Evolutionary conservation across 2,888 invertebrate genomes (phyloP).

Genomic region (Trachelus troglodyta): DNA sequence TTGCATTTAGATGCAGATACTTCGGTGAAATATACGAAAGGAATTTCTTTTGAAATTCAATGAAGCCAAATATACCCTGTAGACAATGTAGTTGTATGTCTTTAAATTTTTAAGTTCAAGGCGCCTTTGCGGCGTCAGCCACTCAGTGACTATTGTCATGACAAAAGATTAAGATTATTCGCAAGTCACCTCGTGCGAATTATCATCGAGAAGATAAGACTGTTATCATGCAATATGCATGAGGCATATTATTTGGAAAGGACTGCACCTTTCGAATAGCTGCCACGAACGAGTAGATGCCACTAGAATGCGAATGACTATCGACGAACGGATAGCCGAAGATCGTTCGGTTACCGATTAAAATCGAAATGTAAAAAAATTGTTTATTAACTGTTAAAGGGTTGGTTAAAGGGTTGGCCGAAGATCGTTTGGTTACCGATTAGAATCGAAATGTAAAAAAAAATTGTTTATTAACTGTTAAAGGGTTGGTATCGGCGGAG

Average conservation of each 20-base stretch:
- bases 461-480: too few species aligned
- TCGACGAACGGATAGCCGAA: not conserved
- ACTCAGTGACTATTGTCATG: not conserved
- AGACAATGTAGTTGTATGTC: not conserved
- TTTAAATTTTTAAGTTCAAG: not conserved
- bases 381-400: not conserved
- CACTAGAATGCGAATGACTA: not conserved
- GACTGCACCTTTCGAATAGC: not conserved
- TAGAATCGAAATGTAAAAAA: not conserved
- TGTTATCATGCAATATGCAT: not conserved
- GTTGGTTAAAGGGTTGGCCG: too few species aligned
- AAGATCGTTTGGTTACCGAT: not conserved
- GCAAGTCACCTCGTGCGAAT: not conserved
- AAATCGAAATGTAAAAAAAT: not conserved
- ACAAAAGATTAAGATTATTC: not conserved
- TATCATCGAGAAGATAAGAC: not conserved
- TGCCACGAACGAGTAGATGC: not conserved
- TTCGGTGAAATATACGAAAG: not conserved
- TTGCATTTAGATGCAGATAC: not conserved
- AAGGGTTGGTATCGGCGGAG: not conserved
- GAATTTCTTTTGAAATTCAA: not conserved
- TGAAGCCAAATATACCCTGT: not conserved
- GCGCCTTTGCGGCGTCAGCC: not conserved
- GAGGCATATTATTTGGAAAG: not conserved
- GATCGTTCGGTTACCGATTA: not conserved